Percentiles rank a stretch among this genome's conserved stretches.
phyloP scores from a whole-genome alignment of 2,113 vertebrate species.

The Podarcis raffonei region DNA sequence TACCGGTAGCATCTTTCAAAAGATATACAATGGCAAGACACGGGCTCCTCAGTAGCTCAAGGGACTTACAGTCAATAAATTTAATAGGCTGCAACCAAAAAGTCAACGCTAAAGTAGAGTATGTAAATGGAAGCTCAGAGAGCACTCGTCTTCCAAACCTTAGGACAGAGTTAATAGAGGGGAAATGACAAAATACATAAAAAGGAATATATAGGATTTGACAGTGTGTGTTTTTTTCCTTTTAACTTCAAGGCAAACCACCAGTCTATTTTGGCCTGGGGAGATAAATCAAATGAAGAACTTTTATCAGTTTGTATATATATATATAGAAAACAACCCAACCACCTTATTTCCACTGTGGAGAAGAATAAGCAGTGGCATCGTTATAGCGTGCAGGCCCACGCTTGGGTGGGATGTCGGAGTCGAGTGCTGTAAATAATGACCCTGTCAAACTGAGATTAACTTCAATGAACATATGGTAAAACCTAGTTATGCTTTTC shows the following conservation, averaged over 20 bases:
- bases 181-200: slow-evolving; percentile 71
- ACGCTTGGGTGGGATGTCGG: slow-evolving; percentile 16
- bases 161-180: slow-evolving; percentile 72
- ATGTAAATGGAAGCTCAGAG: slow-evolving; percentile 69
- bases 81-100: slow-evolving; percentile 68
- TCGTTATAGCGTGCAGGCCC: neutral
- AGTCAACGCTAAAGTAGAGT: slow-evolving; percentile 54
- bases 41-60: slow-evolving; percentile 61
- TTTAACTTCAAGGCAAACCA: slow-evolving; percentile 65
- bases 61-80: slow-evolving; percentile 74
- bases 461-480: slow-evolving; percentile 5
- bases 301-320: slow-evolving; percentile 61
- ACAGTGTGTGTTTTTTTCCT: slow-evolving; percentile 51
- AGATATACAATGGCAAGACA: slow-evolving; percentile 58
- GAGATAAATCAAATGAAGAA: slow-evolving; percentile 52
- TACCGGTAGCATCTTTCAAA: slow-evolving; percentile 65
- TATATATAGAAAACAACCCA: slow-evolving; percentile 40
- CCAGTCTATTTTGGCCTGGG: slow-evolving; percentile 63
- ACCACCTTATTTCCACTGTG: slow-evolving; percentile 39
- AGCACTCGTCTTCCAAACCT: slow-evolving; percentile 60
- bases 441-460: slow-evolving; percentile 51
- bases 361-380: slow-evolving; percentile 48
- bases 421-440: slow-evolving; percentile 34
- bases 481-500: slow-evolving; percentile 42
- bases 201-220: slow-evolving; percentile 61